Percentiles rank a stretch among this genome's conserved stretches.
These are phyloP conservation scores for Macaca fascicularis DNA, from an alignment of 2,113 vertebrate genomes.

Conservation along the genomic window DNA sequence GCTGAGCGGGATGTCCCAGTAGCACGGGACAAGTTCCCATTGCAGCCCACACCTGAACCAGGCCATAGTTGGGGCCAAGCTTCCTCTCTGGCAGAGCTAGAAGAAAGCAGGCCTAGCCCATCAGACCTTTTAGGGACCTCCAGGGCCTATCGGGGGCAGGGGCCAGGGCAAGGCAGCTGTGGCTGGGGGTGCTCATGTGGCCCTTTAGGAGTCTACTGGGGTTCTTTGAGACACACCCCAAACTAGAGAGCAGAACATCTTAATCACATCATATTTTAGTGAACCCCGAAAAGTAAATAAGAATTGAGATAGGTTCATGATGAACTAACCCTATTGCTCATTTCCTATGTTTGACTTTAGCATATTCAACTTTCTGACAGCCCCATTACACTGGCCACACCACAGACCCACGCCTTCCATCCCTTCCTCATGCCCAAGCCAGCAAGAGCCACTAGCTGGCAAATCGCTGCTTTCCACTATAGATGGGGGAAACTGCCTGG, in stretches of 20 bases:
- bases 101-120: not conserved
- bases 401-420: rapidly evolving
- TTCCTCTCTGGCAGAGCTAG: not conserved
- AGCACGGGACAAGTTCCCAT: not conserved
- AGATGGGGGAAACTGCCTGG: rapidly evolving
- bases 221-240: not conserved
- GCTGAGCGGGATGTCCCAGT: rapidly evolving
- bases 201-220: not conserved
- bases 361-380: rapidly evolving
- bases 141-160: not conserved
- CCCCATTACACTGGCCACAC: not conserved
- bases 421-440: too few species aligned
- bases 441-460: not conserved
- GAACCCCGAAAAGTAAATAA: not conserved
- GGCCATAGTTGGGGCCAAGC: not conserved
- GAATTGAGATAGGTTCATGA: not conserved
- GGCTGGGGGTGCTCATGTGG: not conserved
- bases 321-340: too few species aligned
- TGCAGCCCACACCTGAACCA: not conserved
- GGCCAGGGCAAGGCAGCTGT: too few species aligned
- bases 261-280: not conserved
- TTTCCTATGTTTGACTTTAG: not conserved
- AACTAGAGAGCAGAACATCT: not conserved
- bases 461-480: rapidly evolving
- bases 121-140: not conserved